Conservation (phyloP, 2,888 invertebrate species). For the Callyntrura guangdongensis region DNA sequence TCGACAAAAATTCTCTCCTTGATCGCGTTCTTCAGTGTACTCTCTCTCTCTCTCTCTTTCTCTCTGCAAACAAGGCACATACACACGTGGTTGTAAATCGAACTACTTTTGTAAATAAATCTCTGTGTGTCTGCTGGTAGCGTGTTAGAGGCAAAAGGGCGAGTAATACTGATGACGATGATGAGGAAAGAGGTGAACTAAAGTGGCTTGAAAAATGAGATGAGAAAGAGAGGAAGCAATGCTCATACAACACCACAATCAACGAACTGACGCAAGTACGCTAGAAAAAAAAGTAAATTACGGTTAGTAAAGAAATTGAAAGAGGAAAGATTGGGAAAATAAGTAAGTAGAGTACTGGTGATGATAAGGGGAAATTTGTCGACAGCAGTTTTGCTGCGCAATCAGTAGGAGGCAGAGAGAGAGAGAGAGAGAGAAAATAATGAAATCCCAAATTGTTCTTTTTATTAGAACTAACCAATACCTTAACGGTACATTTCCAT, state of each 20-base stretch:
- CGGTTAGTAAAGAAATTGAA: slow-evolving; percentile 42
- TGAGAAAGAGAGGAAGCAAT: slow-evolving; percentile 42
- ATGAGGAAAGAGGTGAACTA: slow-evolving; percentile 56
- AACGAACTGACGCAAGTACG: background rate
- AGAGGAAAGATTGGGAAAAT: slow-evolving; percentile 21
- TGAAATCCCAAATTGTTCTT: slow-evolving; percentile 76
- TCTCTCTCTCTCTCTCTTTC: background rate
- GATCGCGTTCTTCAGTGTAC: background rate
- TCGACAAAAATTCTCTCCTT: background rate
- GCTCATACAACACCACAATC: slow-evolving; percentile 22
- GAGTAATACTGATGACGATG: slow-evolving; percentile 50
- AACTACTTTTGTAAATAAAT: slow-evolving; percentile 17
- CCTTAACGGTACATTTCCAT: slow-evolving; percentile 71
- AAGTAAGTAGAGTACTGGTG: slow-evolving; percentile 1
- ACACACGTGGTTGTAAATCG: background rate
- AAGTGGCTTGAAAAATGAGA: slow-evolving; percentile 70
- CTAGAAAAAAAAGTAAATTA: slow-evolving; percentile 57
- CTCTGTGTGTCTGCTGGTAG: background rate
- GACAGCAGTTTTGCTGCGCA: slow-evolving; percentile 23
- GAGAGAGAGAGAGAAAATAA: slow-evolving; percentile 59
- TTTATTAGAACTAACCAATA: slow-evolving; percentile 72
- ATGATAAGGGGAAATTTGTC: background rate
- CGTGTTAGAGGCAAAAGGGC: slow-evolving; percentile 10
- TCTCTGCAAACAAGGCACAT: background rate
- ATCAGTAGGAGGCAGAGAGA: slow-evolving; percentile 63